phyloP scores from a whole-genome alignment of 2,113 vertebrate genomes.

The Sardina pilchardus region DNA sequence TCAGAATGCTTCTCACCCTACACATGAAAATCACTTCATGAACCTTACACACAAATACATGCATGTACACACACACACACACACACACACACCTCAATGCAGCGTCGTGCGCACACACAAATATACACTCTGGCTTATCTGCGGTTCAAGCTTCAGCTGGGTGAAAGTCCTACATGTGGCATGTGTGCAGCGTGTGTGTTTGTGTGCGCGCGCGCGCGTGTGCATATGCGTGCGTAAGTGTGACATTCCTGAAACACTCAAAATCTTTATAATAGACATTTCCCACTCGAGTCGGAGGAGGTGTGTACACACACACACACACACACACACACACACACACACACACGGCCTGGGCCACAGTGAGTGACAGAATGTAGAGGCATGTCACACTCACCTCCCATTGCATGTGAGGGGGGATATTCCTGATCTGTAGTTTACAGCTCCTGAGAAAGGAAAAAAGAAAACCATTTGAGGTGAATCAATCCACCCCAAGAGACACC shows the following conservation, averaged over 20 bases:
- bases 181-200: background rate
- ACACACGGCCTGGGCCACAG: background rate
- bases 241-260: no score
- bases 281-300: no score
- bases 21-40: no score
- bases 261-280: no score
- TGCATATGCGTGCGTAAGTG: background rate
- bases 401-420: conserved; percentile 79
- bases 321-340: conserved; percentile 12
- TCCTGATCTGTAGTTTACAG: conserved; percentile 79
- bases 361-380: background rate
- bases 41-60: background rate
- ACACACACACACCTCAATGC: no score
- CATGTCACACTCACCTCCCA: conserved; percentile 71
- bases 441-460: conserved; percentile 59
- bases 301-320: no score
- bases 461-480: background rate
- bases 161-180: background rate
- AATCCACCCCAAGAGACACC: no score
- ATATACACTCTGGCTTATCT: background rate
- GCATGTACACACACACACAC: conserved; percentile 6
- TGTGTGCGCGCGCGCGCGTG: no score
- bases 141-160: background rate
- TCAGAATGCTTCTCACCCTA: no score
- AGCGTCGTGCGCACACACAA: no score